Percentiles rank a stretch among this genome's conserved stretches.
Conservation (phyloP, 2,113 vertebrate genomes). For the Nestor notabilis region DNA sequence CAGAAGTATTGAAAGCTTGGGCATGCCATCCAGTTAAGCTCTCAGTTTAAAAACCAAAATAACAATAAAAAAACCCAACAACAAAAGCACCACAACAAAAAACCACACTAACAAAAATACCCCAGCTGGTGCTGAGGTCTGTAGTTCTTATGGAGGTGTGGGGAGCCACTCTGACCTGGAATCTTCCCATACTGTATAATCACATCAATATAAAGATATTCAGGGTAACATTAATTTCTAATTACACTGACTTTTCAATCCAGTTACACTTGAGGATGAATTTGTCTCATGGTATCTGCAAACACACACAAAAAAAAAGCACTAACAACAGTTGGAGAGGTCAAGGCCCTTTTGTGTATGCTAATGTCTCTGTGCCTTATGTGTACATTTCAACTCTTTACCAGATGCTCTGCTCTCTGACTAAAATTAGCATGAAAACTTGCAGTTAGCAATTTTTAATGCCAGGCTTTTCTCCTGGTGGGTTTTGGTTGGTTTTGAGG, state of each 20-base stretch:
- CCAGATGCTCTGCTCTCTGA: background rate
- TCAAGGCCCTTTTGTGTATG: slow-evolving; percentile 2
- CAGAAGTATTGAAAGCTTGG: background rate
- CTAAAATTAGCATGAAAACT: background rate
- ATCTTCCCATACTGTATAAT: background rate
- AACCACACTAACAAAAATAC: background rate
- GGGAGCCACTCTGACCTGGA: background rate
- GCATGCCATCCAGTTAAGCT: background rate
- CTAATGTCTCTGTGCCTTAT: background rate
- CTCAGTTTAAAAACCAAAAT: background rate
- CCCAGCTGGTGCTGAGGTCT: background rate
- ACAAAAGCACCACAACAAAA: background rate
- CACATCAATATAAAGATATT: background rate
- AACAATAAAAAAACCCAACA: background rate
- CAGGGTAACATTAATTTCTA: background rate
- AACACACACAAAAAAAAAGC: background rate
- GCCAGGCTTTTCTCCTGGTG: background rate
- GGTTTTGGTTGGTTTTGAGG: background rate
- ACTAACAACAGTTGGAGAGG: background rate
- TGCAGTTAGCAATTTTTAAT: background rate
- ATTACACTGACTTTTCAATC: background rate
- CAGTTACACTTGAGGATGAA: background rate
- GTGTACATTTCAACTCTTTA: background rate
- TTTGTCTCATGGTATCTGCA: background rate
- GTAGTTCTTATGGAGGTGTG: background rate